These are phyloP conservation scores for Megaleporinus macrocephalus DNA, from an alignment of 2,113 vertebrate genomes.

Conservation along the genomic window DNA sequence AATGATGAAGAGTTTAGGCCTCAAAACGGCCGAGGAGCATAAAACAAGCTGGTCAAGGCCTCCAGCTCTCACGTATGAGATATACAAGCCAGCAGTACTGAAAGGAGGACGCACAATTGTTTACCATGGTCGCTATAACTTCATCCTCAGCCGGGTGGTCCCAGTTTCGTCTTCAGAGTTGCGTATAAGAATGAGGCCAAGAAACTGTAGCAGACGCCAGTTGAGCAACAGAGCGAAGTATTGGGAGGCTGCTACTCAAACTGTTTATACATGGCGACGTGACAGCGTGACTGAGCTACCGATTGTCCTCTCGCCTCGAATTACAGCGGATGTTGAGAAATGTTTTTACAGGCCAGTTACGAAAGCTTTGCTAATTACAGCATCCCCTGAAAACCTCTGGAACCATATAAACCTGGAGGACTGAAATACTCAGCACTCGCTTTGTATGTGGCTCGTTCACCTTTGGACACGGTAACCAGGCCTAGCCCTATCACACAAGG, in stretches of 20 bases:
- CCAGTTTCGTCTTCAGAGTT: not conserved
- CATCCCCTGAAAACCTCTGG: no score
- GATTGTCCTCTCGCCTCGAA: no score
- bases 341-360: no score
- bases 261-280: no score
- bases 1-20: constrained; percentile 32
- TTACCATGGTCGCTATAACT: not conserved
- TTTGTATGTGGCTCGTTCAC: no score
- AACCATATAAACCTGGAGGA: no score
- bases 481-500: no score
- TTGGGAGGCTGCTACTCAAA: not conserved
- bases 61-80: not conserved
- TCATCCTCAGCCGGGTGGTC: not conserved
- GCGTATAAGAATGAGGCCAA: not conserved
- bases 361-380: no score
- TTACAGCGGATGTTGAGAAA: no score
- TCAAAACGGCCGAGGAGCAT: not conserved
- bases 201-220: not conserved
- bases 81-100: not conserved
- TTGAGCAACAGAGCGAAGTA: not conserved
- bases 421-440: no score
- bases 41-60: not conserved
- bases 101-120: not conserved
- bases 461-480: no score
- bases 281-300: no score